Evolutionary conservation across 1,140 invertebrate genomes (phyloP).

Genomic region (Anadara kagoshimensis): DNA sequence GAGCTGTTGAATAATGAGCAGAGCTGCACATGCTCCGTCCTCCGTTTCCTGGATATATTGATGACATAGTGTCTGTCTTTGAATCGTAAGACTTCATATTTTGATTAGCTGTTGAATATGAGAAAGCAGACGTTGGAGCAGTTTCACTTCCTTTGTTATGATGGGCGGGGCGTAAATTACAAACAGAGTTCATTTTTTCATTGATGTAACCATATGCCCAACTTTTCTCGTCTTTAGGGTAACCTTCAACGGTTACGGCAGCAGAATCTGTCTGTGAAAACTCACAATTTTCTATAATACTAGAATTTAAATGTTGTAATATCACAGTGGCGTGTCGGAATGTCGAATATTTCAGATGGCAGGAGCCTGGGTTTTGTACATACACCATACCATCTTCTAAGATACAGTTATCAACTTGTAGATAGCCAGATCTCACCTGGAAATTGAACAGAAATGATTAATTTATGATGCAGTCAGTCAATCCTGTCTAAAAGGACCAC

Average conservation of each 20-base stretch:
- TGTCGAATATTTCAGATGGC: slow-evolving; percentile 62
- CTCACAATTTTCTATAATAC: slow-evolving; percentile 67
- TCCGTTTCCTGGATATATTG: slow-evolving; percentile 15
- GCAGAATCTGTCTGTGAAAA: slow-evolving; percentile 65
- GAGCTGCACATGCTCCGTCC: slow-evolving; percentile 15
- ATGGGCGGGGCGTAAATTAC: slow-evolving; percentile 33
- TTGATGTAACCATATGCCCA: slow-evolving; percentile 59
- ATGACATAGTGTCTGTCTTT: slow-evolving; percentile 18
- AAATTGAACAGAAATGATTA: neutral
- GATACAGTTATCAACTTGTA: slow-evolving; percentile 69
- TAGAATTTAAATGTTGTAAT: slow-evolving; percentile 61
- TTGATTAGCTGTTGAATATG: slow-evolving; percentile 40
- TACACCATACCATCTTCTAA: slow-evolving; percentile 67
- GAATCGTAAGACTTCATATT: slow-evolving; percentile 30
- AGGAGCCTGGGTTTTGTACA: slow-evolving; percentile 60
- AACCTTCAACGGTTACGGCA: slow-evolving; percentile 63
- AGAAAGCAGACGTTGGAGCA: slow-evolving; percentile 45
- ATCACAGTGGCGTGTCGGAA: slow-evolving; percentile 65
- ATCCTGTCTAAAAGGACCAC: no score
- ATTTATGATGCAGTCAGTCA: no score
- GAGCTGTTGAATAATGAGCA: neutral
- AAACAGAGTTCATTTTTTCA: slow-evolving; percentile 41
- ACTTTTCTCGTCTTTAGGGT: slow-evolving; percentile 62
- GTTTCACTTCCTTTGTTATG: slow-evolving; percentile 29
- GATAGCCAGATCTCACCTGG: slow-evolving; percentile 60